Evolutionary conservation across 2,113 vertebrate genomes (phyloP).

Genomic region (Mobula hypostoma): DNA sequence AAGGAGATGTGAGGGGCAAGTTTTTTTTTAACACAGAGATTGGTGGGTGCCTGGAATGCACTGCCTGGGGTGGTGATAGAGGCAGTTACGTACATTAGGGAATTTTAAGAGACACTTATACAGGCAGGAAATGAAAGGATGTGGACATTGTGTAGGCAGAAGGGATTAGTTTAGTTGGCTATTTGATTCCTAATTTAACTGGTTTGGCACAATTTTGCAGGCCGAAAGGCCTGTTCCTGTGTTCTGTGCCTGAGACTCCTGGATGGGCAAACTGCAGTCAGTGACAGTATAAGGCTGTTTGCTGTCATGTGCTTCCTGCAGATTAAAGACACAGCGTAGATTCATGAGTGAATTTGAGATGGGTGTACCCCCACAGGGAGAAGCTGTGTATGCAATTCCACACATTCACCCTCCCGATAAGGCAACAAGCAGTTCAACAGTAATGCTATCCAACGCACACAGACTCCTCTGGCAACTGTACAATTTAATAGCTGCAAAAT

Average conservation of each 20-base stretch:
- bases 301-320: conserved; percentile 10
- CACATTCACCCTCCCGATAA: background rate
- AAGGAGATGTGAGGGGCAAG: too few species aligned
- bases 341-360: background rate
- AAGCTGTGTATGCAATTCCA: background rate
- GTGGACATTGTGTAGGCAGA: too few species aligned
- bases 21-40: too few species aligned
- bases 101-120: too few species aligned
- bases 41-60: too few species aligned
- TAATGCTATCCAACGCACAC: background rate
- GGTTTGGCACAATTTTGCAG: too few species aligned
- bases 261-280: background rate
- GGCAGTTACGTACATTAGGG: too few species aligned
- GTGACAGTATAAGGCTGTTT: background rate
- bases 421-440: background rate
- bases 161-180: too few species aligned
- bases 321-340: background rate
- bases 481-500: background rate
- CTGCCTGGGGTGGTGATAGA: too few species aligned
- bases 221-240: too few species aligned
- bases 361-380: background rate
- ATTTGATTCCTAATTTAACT: too few species aligned
- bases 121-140: too few species aligned
- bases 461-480: background rate
- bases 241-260: background rate